These are phyloP conservation scores for Stenichneumon culpator DNA, from an alignment of 2,888 invertebrate genomes.

Conservation along the genomic window DNA sequence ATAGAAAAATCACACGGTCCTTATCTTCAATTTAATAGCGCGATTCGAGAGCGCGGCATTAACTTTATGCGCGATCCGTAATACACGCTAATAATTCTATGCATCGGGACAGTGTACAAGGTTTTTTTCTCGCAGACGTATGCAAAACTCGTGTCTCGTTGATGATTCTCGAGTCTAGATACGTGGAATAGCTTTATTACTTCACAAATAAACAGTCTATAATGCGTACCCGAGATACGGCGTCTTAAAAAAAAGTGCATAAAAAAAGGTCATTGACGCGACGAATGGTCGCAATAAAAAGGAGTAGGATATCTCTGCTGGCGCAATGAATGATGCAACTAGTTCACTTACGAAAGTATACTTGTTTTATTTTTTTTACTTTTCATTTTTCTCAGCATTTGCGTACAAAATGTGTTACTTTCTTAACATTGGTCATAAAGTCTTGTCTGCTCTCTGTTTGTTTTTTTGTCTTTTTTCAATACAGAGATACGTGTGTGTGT, in stretches of 20 bases:
- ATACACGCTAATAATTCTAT: neutral
- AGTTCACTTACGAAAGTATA: constrained; percentile 47
- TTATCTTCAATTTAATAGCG: constrained; percentile 23
- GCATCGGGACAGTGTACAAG: neutral
- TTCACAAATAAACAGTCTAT: neutral
- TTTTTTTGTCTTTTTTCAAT: neutral
- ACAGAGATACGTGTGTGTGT: neutral
- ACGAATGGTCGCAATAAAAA: neutral
- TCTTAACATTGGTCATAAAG: constrained; percentile 14
- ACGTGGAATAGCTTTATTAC: neutral
- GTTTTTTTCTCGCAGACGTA: neutral
- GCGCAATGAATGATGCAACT: constrained; percentile 17
- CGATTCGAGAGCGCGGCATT: neutral
- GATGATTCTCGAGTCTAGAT: neutral
- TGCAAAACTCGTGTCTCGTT: neutral
- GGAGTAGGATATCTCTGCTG: constrained; percentile 2
- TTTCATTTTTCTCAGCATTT: constrained; percentile 10
- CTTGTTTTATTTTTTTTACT: constrained; percentile 27
- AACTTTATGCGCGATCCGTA: neutral
- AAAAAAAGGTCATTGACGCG: constrained; percentile 30
- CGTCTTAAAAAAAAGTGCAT: neutral
- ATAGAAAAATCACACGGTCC: constrained; percentile 29
- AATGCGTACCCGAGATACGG: neutral
- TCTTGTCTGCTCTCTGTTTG: constrained; percentile 4
- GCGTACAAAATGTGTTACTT: constrained; percentile 35